phyloP scores from a whole-genome alignment of 2,888 invertebrate species.

The Ophioninae sp. region DNA sequence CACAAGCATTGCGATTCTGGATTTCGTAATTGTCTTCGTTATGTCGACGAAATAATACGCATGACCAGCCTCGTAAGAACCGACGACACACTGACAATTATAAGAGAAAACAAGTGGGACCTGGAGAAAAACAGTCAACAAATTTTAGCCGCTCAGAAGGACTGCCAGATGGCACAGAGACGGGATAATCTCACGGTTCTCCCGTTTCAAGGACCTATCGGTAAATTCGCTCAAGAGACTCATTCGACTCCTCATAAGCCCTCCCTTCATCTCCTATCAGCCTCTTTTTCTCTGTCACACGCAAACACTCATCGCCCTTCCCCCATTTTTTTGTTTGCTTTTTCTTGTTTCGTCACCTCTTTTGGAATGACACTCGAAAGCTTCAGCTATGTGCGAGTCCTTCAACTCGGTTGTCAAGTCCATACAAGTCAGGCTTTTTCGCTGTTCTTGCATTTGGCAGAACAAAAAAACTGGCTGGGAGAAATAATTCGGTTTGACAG shows the following conservation, averaged over 20 bases:
- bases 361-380: slow-evolving; percentile 1
- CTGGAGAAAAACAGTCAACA: slow-evolving; percentile 75
- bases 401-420: background rate
- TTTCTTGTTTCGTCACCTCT: slow-evolving; percentile 8
- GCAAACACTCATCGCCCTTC: background rate
- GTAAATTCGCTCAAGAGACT: slow-evolving; percentile 60
- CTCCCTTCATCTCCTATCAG: background rate
- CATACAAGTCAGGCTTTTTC: background rate
- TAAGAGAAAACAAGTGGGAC: slow-evolving; percentile 82
- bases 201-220: slow-evolving; percentile 83
- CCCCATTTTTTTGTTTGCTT: background rate
- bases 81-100: slow-evolving; percentile 82
- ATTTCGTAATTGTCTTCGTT: slow-evolving; percentile 83
- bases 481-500: background rate
- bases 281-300: no score
- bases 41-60: slow-evolving; percentile 81
- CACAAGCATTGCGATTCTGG: slow-evolving; percentile 82
- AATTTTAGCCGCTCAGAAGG: slow-evolving; percentile 80
- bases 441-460: background rate
- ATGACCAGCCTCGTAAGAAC: slow-evolving; percentile 81
- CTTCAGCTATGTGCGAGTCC: background rate
- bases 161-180: slow-evolving; percentile 81
- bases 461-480: background rate
- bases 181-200: slow-evolving; percentile 81
- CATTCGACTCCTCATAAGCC: background rate